Evolutionary conservation across 2,113 vertebrate genomes (phyloP), one percentile per base, ranked within the genome.

Genomic region (Prunella fulvescens): DNA sequence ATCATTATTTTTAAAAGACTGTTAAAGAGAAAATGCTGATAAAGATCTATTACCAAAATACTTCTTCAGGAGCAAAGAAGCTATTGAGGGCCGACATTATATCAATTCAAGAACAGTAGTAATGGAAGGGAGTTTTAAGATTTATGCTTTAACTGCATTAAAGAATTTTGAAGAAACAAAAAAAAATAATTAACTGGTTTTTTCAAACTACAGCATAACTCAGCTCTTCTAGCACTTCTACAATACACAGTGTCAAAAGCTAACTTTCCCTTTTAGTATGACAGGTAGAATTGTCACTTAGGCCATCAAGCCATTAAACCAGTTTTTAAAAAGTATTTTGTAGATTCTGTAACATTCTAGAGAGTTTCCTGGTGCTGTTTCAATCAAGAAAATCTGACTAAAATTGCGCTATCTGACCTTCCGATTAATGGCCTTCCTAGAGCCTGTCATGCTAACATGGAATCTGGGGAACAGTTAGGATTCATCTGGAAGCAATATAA

Each of bases 361-460:
- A 98, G 98, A 95, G 98, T 98, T 98, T 98, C 96, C 96, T 95
- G 88, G 95, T 98, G 97, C 97, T 96, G 95, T 98, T 98, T 97
- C 97, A 97, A 96, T 97, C 95, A 98, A 98, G 97, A 95, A 97
- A 98, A 98, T 95, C 96, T 97, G 93, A 93, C 95, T 97, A 96
- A 98, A 98, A 98, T 98, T 98, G 97, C 51, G 88, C 95, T 97
- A 97, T 97, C 97, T 98, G 98, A 98, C 98, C 98, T 98, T 97
- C 96, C 62, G 94, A 98, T 98, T 98, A 98, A 99, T 98, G 98
- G 96, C 82, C 88, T 94, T 98, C 97, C 96, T 98, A 97, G 98
- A 98, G 97, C 97, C 98, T 98, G 97, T 97, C 98, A 98, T 88
- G 97, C 97, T 98, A 98, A 98, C 98, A 98, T 88, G 87, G 97